Base-by-base conservation (phyloP, 2,113 vertebrate species). In the Elgaria multicarinata region DNA sequence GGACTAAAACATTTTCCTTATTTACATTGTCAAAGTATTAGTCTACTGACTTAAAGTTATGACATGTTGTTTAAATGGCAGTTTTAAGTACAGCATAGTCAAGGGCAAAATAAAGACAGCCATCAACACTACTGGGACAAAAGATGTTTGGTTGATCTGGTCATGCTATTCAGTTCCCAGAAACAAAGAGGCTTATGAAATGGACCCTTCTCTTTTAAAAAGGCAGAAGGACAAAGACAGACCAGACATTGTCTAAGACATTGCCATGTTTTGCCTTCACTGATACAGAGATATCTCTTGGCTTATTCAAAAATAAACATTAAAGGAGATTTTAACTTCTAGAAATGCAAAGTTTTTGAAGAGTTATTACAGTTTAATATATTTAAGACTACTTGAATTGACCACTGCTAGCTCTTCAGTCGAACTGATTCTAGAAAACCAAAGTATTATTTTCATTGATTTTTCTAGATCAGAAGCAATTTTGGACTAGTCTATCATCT, bases 151-250 rank as follows among this genome's bases (percentile, higher is more conserved):
- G 75, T 75, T 36, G 72, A 90, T 83, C 85, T 76, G 85, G 72
- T 69, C 71, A 77, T 85, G 80, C 67, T 88, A 84, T 86, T 85
- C 86, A 55, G 89, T 85, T 86, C 86, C 88, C 87, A 87, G 93
- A 96, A 95, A 97, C 95, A 95, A 97, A 96, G 94, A 88, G 91
- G 83, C 85, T 87, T 76, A 86, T 90, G 95, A 96, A 96, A 96
- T 53, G 67, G 0, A 92, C 90, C 46, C 31, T 77, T 93, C 85
- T 89, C 28, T 26, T 71, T 95, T 72, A 95, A 67, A 87, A 95
- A 81, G 0, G 46, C 94, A 90, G 89, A 92, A 87, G 88, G 36
- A 93, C 86, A 93, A 93, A 94, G 83, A 96, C 95, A 96, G 53
- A 87, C 46, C 87, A 88, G 89, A 74, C 94, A 95, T 93, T 95